These are phyloP conservation scores for Pyrgilauda ruficollis DNA, from an alignment of 2,113 vertebrate genomes.

Conservation along the genomic window DNA sequence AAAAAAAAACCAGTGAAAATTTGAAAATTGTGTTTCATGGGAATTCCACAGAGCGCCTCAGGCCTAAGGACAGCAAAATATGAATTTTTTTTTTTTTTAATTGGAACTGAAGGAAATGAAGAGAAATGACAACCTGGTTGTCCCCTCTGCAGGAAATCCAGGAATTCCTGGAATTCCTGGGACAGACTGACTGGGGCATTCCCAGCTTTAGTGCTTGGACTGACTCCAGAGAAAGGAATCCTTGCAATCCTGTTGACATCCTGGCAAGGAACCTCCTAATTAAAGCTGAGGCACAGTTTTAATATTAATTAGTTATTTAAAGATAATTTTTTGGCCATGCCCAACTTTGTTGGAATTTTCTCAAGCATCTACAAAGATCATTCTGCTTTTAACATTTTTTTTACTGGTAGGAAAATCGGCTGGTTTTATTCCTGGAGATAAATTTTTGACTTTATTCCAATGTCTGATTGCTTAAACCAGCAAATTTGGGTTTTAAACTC, in stretches of 20 bases:
- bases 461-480: not conserved
- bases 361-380: fast-evolving
- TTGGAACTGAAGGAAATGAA: not conserved
- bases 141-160: not conserved
- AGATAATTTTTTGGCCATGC: not conserved
- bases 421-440: not conserved
- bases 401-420: not conserved
- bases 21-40: not conserved
- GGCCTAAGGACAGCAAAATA: not conserved
- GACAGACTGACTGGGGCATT: not conserved
- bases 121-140: not conserved
- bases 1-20: not conserved
- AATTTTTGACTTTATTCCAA: not conserved
- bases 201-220: not conserved
- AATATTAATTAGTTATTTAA: not conserved
- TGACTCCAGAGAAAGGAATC: not conserved
- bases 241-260: not conserved
- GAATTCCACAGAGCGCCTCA: not conserved
- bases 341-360: not conserved
- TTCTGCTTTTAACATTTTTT: not conserved
- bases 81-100: not conserved
- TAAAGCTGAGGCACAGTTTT: not conserved
- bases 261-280: not conserved
- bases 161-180: conserved; percentile 23
- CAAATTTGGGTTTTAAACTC: not conserved